Evolutionary conservation across 2,888 invertebrate genomes (phyloP).

Genomic region (Nezara viridula): DNA sequence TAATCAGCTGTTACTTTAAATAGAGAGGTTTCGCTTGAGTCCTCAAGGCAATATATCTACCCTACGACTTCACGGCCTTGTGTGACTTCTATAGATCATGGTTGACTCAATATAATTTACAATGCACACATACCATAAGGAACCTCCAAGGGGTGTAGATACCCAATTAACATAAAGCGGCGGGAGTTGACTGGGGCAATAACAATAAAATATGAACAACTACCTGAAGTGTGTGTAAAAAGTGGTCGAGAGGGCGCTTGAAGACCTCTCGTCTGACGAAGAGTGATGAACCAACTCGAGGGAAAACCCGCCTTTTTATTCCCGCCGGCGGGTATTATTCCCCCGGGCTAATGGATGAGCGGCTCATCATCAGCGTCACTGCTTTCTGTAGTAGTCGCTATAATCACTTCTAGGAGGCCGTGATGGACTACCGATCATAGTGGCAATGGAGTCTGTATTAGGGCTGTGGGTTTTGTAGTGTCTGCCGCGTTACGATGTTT

Average conservation of each 20-base stretch:
- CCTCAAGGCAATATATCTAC: not conserved
- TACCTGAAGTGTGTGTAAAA: slow-evolving; percentile 15
- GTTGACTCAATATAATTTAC: not conserved
- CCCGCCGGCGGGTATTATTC: slow-evolving; percentile 17
- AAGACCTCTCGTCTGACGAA: not conserved
- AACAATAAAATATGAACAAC: slow-evolving; percentile 35
- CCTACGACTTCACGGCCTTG: not conserved
- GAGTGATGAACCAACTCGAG: slow-evolving; percentile 11
- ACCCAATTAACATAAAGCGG: slow-evolving; percentile 22
- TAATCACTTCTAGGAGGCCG: not conserved
- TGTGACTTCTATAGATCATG: not conserved
- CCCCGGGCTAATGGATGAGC: slow-evolving; percentile 12
- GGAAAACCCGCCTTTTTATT: slow-evolving; percentile 42
- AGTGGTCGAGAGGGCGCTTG: not conserved
- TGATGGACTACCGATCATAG: not conserved
- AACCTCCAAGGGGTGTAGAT: not conserved
- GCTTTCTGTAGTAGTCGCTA: slow-evolving; percentile 7
- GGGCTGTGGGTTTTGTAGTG: no score
- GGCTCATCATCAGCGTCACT: slow-evolving; percentile 12
- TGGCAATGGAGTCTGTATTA: not conserved
- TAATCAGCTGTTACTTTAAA: no score
- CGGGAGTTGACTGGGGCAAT: slow-evolving; percentile 12
- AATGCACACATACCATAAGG: slow-evolving; percentile 4
- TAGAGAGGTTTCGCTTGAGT: not conserved
- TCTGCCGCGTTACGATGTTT: no score